A percentile compares a stretch with the other conserved stretches of the same genome.
Evolutionary conservation across 1,140 invertebrate species (phyloP).

Genomic region (Drosophila simulans): DNA sequence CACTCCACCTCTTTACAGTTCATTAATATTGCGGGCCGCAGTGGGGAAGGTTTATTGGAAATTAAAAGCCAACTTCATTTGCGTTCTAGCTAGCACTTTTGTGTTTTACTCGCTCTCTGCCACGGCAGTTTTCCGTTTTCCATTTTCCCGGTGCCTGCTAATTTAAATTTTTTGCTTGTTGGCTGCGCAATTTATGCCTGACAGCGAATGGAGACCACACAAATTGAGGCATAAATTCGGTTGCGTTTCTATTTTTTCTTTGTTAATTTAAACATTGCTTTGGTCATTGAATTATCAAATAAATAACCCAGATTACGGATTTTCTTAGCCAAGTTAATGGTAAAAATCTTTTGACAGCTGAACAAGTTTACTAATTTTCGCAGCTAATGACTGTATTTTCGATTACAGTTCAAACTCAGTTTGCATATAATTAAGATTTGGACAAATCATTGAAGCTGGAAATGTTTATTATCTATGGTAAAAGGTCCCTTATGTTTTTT

Average conservation of each 20-base stretch:
- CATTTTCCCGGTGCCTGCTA: conserved; percentile 30
- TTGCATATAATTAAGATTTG: background rate
- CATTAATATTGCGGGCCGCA: conserved; percentile 57
- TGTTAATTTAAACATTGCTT: conserved; percentile 65
- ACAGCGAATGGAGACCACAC: conserved; percentile 37
- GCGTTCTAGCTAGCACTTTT: conserved; percentile 6
- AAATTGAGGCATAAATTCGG: conserved; percentile 72
- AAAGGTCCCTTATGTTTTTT: background rate
- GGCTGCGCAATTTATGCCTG: conserved; percentile 56
- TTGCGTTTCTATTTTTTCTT: conserved; percentile 22
- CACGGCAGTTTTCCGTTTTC: conserved; percentile 27
- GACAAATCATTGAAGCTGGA: background rate
- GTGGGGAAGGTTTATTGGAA: conserved; percentile 56
- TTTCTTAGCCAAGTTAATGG: conserved; percentile 2
- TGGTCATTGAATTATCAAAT: conserved; percentile 32
- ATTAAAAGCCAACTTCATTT: conserved; percentile 63
- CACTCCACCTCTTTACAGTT: conserved; percentile 49
- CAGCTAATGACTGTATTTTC: background rate
- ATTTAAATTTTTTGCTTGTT: conserved; percentile 57
- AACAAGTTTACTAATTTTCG: background rate
- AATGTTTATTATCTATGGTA: background rate
- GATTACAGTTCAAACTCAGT: background rate
- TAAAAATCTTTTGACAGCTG: conserved; percentile 8
- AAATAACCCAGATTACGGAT: conserved; percentile 23
- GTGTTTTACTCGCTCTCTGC: conserved; percentile 6